Evolutionary conservation across 1,140 invertebrate species (phyloP).

Genomic region (Tetragnatha versicolor): DNA sequence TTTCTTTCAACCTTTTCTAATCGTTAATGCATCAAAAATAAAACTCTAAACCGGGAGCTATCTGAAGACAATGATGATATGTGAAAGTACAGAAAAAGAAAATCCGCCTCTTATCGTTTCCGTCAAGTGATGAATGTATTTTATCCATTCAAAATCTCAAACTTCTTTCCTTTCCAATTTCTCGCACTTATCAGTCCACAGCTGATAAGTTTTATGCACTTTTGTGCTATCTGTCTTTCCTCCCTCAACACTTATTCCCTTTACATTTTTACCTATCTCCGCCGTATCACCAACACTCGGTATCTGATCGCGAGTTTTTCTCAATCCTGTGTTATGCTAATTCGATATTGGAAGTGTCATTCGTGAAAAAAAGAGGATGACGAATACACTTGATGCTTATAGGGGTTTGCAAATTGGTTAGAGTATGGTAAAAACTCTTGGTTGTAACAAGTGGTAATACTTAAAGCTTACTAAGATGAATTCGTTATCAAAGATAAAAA

Average conservation of each 20-base stretch:
- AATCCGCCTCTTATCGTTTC: slow-evolving; percentile 34
- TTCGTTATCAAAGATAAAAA: no score
- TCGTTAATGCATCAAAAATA: slow-evolving; percentile 4
- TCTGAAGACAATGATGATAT: not conserved
- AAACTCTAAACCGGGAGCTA: slow-evolving; percentile 14
- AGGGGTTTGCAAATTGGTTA: no score
- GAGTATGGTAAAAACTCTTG: no score
- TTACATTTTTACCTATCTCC: slow-evolving; percentile 22
- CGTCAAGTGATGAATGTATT: slow-evolving; percentile 47
- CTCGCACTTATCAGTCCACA: slow-evolving; percentile 20
- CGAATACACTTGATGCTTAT: no score
- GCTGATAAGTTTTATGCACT: slow-evolving; percentile 44
- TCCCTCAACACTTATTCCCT: not conserved
- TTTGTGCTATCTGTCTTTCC: slow-evolving; percentile 22
- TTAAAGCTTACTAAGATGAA: no score
- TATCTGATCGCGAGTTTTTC: slow-evolving; percentile 5
- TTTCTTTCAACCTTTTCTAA: not conserved
- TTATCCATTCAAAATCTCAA: slow-evolving; percentile 49
- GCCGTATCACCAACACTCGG: not conserved
- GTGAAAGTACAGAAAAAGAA: slow-evolving; percentile 9
- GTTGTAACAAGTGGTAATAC: no score
- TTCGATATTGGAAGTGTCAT: no score
- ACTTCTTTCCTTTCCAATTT: slow-evolving; percentile 29
- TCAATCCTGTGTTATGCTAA: no score
- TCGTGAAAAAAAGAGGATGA: no score